Evolutionary conservation across 2,888 invertebrate species (phyloP).

Genomic region (Clivina fossor): DNA sequence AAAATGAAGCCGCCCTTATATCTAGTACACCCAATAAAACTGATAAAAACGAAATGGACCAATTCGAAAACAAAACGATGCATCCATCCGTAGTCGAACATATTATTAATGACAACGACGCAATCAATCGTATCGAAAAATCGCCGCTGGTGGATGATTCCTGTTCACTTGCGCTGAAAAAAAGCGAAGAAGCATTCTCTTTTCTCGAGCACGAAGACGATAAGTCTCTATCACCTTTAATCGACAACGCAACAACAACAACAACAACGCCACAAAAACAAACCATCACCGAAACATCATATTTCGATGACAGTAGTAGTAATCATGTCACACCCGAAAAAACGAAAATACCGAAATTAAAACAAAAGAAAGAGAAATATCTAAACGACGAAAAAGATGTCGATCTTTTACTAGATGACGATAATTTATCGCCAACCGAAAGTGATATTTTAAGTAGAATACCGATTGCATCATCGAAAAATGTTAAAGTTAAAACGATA

Average conservation of each 20-base stretch:
- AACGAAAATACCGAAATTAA: constrained; percentile 47
- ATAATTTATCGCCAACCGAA: constrained; percentile 45
- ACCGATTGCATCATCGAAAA: constrained; percentile 49
- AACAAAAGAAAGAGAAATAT: constrained; percentile 43
- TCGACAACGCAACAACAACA: no score
- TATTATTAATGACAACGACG: constrained; percentile 49
- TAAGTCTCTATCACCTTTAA: constrained; percentile 40
- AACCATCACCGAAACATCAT: constrained; percentile 12
- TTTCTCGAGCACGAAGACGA: constrained; percentile 52
- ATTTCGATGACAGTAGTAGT: constrained; percentile 10
- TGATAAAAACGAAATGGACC: not conserved
- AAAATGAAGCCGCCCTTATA: constrained; percentile 9
- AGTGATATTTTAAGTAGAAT: constrained; percentile 50
- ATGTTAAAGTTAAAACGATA: constrained; percentile 54
- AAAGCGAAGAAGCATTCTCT: constrained; percentile 51
- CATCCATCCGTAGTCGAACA: constrained; percentile 37
- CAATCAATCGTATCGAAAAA: no score
- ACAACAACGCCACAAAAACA: constrained; percentile 12
- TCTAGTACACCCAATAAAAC: constrained; percentile 23
- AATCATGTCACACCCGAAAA: constrained; percentile 39
- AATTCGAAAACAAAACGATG: constrained; percentile 2
- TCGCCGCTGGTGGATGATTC: no score
- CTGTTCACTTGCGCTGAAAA: constrained; percentile 47
- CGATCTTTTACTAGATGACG: constrained; percentile 40
- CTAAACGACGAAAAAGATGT: constrained; percentile 45